Percentiles rank a stretch among this genome's conserved stretches.
phyloP scores from a whole-genome alignment of 2,888 invertebrate species.

The Andricus quercusramuli region DNA sequence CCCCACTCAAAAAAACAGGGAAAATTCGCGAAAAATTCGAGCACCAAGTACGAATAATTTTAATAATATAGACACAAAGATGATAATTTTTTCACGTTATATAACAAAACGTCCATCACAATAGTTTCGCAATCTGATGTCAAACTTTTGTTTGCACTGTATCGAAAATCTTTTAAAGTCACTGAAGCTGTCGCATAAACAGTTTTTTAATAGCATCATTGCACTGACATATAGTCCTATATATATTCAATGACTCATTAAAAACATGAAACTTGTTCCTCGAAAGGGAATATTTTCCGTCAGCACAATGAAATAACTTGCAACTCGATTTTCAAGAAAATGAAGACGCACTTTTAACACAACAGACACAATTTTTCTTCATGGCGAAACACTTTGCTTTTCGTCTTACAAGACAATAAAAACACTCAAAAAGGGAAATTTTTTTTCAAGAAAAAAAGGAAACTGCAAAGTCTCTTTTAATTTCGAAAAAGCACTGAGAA shows the following conservation, averaged over 20 bases:
- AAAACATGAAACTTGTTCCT: not conserved
- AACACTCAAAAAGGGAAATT: not conserved
- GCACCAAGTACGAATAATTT: not conserved
- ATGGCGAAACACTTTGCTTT: not conserved
- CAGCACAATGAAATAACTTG: not conserved
- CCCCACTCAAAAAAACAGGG: not conserved
- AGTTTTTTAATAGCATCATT: constrained; percentile 1
- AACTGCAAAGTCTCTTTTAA: not conserved
- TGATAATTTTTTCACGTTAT: not conserved
- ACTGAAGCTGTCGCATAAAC: not conserved
- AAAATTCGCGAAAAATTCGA: not conserved
- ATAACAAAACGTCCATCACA: constrained; percentile 1
- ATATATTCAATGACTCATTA: not conserved
- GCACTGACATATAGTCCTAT: not conserved
- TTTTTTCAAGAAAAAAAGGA: not conserved
- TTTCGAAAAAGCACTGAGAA: not conserved
- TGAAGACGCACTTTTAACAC: not conserved
- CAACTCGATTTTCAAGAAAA: not conserved
- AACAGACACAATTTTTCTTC: not conserved
- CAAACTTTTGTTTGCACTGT: not conserved
- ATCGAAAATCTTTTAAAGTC: not conserved
- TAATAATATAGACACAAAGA: not conserved
- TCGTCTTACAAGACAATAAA: not conserved
- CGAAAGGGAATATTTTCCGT: not conserved
- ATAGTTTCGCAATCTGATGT: not conserved